phyloP scores from a whole-genome alignment of 2,113 vertebrate genomes.

The Motacilla alba region DNA sequence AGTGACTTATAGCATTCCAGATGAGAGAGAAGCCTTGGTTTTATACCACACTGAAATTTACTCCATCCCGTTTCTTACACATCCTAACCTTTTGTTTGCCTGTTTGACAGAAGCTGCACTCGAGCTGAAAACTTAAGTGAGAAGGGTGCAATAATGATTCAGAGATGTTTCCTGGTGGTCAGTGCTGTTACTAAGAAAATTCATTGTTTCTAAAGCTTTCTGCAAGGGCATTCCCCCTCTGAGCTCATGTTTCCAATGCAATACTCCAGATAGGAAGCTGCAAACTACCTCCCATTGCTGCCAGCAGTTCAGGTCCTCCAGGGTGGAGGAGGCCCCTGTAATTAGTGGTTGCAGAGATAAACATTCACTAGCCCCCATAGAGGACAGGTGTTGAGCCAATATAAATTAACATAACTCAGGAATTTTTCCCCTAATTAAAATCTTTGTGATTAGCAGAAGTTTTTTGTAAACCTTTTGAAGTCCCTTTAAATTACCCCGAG shows the following conservation, averaged over 20 bases:
- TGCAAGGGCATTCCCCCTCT: not conserved
- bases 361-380: not conserved
- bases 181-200: not conserved
- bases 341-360: not conserved
- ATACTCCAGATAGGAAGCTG: not conserved
- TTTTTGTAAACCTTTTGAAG: not conserved
- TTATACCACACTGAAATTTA: slow-evolving; percentile 38
- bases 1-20: slow-evolving; percentile 58
- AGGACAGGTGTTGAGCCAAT: not conserved
- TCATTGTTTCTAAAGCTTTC: not conserved
- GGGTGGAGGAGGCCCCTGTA: not conserved
- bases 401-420: not conserved
- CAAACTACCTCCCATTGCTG: not conserved
- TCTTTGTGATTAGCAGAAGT: not conserved
- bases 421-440: not conserved
- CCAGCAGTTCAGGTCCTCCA: not conserved
- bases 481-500: not conserved
- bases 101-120: not conserved
- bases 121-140: not conserved
- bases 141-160: not conserved
- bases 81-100: slow-evolving; percentile 38
- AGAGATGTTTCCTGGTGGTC: not conserved
- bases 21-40: slow-evolving; percentile 49
- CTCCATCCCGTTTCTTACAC: slow-evolving; percentile 24
- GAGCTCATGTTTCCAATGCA: not conserved